These are phyloP conservation scores for Hylaeus anthracinus DNA, from an alignment of 1,140 invertebrate genomes.

Conservation along the genomic window DNA sequence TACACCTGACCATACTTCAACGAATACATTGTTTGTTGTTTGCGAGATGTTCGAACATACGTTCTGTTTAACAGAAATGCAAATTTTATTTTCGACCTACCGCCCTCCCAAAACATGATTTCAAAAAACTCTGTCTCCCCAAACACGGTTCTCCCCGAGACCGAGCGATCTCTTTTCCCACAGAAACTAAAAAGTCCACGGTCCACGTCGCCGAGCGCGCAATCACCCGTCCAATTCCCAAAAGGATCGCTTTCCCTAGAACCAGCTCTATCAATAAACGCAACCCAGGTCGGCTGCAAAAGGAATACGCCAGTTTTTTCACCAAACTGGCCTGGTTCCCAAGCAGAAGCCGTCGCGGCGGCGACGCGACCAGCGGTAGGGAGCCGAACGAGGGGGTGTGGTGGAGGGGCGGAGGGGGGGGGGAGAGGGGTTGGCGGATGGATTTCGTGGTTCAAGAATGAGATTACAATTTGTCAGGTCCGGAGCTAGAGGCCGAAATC, in stretches of 20 bases:
- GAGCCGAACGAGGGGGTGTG: not conserved
- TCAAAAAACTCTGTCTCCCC: not conserved
- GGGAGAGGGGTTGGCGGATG: slow-evolving; percentile 29
- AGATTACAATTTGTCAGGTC: slow-evolving; percentile 74
- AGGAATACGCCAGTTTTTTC: slow-evolving; percentile 45
- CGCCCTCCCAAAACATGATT: not conserved
- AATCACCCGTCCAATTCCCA: not conserved
- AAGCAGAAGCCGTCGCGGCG: slow-evolving; percentile 15
- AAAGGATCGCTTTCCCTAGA: slow-evolving; percentile 37
- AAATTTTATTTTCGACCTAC: no score
- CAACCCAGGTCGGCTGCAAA: slow-evolving; percentile 19
- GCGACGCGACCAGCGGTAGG: no score
- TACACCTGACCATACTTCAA: no score
- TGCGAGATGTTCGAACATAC: no score
- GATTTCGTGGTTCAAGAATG: slow-evolving; percentile 68
- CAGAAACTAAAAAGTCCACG: not conserved
- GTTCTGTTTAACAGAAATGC: no score
- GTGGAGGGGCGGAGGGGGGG: no score
- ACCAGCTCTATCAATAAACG: slow-evolving; percentile 46
- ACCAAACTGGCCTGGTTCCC: slow-evolving; percentile 42
- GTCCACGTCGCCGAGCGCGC: not conserved
- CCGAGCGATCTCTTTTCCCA: not conserved
- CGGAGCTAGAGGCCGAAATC: slow-evolving; percentile 63
- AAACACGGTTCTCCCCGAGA: no score
- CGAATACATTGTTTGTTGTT: no score